Conservation (phyloP, 2,888 invertebrate genomes). For the Metallyticus violacea region DNA sequence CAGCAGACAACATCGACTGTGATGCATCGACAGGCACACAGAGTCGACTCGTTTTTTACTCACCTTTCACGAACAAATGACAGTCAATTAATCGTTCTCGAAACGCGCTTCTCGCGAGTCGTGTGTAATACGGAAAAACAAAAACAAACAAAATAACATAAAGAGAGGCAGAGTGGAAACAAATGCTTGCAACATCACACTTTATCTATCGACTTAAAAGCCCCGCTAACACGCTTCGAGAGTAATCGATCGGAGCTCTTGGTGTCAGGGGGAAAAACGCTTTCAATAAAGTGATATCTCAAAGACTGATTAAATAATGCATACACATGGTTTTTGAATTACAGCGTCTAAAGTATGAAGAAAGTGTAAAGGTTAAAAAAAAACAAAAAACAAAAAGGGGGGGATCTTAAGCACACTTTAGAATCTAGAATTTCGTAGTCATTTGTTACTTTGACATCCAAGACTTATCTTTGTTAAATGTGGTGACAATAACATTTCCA, state of each 20-base stretch:
- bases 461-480: not conserved
- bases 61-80: conserved; percentile 3
- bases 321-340: not conserved
- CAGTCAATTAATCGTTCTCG: conserved; percentile 3
- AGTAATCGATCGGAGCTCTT: not conserved
- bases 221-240: not conserved
- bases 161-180: not conserved
- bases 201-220: conserved; percentile 15
- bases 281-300: not conserved
- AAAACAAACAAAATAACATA: too few species aligned
- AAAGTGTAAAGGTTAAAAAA: too few species aligned
- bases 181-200: not conserved
- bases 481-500: not conserved
- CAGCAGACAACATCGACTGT: not conserved
- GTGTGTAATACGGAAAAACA: not conserved
- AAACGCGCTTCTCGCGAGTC: not conserved
- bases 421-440: not conserved
- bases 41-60: not conserved
- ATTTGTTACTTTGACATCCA: not conserved
- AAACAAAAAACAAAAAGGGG: too few species aligned
- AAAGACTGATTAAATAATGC: not conserved
- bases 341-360: not conserved
- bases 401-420: not conserved
- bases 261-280: not conserved
- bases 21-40: conserved; percentile 1